Evolutionary conservation across 2,797 vertebrate genomes (phyloP), one percentile per base, ranked within the genome.

Genomic region (Balearica regulorum): DNA sequence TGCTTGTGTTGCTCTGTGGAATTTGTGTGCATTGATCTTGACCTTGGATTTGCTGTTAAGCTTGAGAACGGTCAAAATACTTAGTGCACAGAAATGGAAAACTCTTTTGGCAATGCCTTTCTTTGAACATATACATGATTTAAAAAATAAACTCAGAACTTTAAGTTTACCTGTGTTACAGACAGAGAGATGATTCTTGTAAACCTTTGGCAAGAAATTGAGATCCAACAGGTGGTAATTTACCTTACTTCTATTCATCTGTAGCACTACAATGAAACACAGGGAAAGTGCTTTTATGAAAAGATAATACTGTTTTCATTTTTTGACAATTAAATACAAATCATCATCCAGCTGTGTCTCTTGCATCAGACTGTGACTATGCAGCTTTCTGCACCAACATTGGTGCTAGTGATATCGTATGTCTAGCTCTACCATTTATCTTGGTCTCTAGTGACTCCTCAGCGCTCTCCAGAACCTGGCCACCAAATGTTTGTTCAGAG

Each of bases 1-100:
- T 96, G 83, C 93, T 90, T 89, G 66, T 93, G 60, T 91, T 95
- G 70, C 60, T 95, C 78, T 65, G 86, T 73, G 93, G 95, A 95
- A 94, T 95, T 95, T 35, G 8, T 43, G 55, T 39, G 16, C 4
- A 1, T 78, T 93, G 62, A 46, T 93, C 64, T 82, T 94, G 88
- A 95, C 93, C 75, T 96, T 96, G 80, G 39, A 64, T 79, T 92
- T 90, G 10, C 39, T 66, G 46, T 55, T 85, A 77, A 79, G 16
- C 37, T 84, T 73, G 48, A 60, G 48, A 94, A 72, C 3, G 2
- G 16, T 60, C 33, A 64, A 92, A 89, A 80, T 64, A 64, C 28
- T 70, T 85, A 64, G 13, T 15, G 7, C 24, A 53, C 33, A 61
- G 33, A 77, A 91, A 71, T 37, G 8, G n/a, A 73, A 77, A 44